These are phyloP conservation scores for Lucilia cuprina DNA, from an alignment of 1,140 invertebrate species.

Conservation along the genomic window DNA sequence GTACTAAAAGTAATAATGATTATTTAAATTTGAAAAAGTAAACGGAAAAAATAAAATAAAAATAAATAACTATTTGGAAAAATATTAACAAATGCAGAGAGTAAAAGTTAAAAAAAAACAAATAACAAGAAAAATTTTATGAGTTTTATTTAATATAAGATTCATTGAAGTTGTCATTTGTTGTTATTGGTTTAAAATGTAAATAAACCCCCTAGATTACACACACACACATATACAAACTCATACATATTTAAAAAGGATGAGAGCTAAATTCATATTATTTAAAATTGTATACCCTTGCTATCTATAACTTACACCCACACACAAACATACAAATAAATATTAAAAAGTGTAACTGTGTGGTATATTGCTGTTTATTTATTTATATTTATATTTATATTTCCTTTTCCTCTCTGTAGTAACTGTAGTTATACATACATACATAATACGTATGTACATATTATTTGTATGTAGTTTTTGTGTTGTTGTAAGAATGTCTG, in stretches of 20 bases:
- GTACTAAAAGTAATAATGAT: neutral
- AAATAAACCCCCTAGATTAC: neutral
- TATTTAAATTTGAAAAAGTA: neutral
- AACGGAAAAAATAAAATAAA: neutral
- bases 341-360: too few species aligned
- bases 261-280: too few species aligned
- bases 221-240: neutral
- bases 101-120: neutral
- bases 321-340: too few species aligned
- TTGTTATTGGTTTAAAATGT: neutral
- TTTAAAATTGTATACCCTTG: too few species aligned
- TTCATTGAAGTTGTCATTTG: neutral
- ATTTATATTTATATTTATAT: too few species aligned
- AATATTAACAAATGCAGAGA: neutral
- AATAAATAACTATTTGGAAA: neutral
- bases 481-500: too few species aligned
- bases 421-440: too few species aligned
- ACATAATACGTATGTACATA: too few species aligned
- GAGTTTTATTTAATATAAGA: neutral
- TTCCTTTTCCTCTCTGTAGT: too few species aligned
- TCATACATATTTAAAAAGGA: neutral
- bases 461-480: too few species aligned
- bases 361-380: too few species aligned
- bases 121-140: neutral
- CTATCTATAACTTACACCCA: too few species aligned